Evolutionary conservation across 2,113 vertebrate genomes (phyloP).

Genomic region (Sula dactylatra): DNA sequence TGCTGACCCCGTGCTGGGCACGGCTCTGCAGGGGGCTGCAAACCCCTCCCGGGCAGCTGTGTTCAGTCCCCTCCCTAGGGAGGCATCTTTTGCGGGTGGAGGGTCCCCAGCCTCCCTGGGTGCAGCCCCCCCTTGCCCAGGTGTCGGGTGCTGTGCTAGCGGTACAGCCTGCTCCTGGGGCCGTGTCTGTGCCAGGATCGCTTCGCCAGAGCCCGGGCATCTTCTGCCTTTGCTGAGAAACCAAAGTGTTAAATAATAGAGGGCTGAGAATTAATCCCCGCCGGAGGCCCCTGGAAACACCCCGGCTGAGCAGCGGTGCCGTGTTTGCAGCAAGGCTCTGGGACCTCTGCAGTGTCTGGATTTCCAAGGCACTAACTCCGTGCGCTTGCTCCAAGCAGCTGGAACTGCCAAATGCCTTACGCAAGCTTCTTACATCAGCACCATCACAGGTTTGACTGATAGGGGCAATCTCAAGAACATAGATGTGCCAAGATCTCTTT

Average conservation of each 20-base stretch:
- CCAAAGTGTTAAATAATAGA: neutral
- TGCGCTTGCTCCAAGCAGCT: rapidly evolving
- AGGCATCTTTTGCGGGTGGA: neutral
- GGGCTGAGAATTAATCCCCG: rapidly evolving
- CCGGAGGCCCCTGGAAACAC: neutral
- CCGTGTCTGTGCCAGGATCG: neutral
- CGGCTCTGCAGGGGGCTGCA: neutral
- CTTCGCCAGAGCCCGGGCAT: neutral
- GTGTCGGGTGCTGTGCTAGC: neutral
- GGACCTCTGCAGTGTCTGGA: neutral
- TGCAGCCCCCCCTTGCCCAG: rapidly evolving
- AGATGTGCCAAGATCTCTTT: neutral
- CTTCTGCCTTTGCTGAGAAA: rapidly evolving
- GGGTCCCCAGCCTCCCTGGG: neutral
- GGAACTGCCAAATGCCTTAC: neutral
- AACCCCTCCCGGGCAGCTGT: neutral
- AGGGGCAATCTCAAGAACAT: neutral
- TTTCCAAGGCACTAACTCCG: rapidly evolving
- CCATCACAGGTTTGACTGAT: neutral
- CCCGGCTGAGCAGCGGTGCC: rapidly evolving
- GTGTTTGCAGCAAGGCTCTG: neutral
- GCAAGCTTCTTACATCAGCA: neutral
- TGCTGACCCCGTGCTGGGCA: rapidly evolving
- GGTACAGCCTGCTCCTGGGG: neutral
- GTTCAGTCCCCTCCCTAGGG: neutral